Conservation (phyloP, 2,113 vertebrate species). For the Bettongia penicillata region DNA sequence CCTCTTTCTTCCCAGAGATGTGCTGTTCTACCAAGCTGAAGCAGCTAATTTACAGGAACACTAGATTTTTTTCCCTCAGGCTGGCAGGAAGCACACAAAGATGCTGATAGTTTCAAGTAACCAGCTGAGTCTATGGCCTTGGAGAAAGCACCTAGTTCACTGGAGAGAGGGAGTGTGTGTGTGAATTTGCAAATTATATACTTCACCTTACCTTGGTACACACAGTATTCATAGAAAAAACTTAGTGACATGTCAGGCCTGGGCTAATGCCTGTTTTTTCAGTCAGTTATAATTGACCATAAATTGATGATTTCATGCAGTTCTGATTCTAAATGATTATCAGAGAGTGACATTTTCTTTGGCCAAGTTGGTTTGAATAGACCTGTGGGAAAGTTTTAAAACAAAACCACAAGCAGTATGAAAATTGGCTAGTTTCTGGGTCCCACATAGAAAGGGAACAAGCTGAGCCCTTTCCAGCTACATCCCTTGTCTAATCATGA, state of each 20-base stretch:
- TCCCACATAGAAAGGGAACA: slow-evolving; percentile 54
- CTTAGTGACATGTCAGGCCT: not conserved
- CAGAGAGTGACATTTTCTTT: slow-evolving; percentile 16
- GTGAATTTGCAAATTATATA: not conserved
- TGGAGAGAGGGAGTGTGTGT: not conserved
- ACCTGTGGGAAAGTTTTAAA: slow-evolving; percentile 64
- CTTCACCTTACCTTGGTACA: not conserved
- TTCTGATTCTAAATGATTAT: not conserved
- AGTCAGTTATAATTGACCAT: not conserved
- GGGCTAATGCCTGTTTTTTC: not conserved
- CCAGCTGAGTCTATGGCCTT: not conserved
- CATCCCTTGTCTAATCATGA: slow-evolving; percentile 34
- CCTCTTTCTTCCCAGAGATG: slow-evolving; percentile 29
- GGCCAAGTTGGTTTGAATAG: slow-evolving; percentile 53
- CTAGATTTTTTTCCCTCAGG: slow-evolving; percentile 7
- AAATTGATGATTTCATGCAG: slow-evolving; percentile 9
- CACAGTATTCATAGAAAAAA: not conserved
- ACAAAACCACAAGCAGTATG: slow-evolving; percentile 31
- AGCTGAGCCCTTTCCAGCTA: slow-evolving; percentile 14
- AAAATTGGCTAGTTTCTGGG: slow-evolving; percentile 49
- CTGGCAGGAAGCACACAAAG: not conserved
- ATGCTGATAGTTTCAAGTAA: slow-evolving; percentile 20
- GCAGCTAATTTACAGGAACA: slow-evolving; percentile 17
- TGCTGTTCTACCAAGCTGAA: slow-evolving; percentile 11
- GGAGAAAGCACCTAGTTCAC: not conserved